Percentiles rank a stretch among this genome's conserved stretches.
Conservation (phyloP, 2,113 vertebrate species). For the Xiphorhynchus elegans region DNA sequence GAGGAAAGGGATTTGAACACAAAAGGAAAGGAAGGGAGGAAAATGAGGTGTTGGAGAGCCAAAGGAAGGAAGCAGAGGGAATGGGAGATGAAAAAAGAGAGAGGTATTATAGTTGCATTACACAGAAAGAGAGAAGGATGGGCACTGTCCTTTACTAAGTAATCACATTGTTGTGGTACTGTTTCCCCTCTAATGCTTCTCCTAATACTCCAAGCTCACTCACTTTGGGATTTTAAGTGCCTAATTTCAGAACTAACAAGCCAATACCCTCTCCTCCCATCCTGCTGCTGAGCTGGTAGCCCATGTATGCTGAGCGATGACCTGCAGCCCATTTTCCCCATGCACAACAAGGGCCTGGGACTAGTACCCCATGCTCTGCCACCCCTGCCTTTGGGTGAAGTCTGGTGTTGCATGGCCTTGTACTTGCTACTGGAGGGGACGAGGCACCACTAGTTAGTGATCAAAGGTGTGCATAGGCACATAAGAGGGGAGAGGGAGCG, state of each 20-base stretch:
- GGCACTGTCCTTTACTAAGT: background rate
- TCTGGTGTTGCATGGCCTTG: accelerated
- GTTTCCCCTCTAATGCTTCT: background rate
- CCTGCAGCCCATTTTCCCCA: background rate
- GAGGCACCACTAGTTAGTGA: background rate
- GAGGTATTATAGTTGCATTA: background rate
- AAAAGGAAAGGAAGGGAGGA: background rate
- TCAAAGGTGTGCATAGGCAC: background rate
- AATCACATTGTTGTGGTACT: background rate
- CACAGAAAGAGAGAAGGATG: background rate
- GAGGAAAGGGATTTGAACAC: background rate
- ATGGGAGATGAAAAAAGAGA: background rate
- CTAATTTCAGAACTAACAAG: background rate
- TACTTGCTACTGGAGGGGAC: background rate
- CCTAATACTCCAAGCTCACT: background rate
- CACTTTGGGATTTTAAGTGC: background rate
- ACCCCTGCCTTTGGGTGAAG: background rate
- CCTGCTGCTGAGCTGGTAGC: background rate
- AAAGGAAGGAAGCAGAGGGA: background rate
- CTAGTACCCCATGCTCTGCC: background rate
- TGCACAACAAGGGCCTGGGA: background rate
- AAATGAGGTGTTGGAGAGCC: background rate
- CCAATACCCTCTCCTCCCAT: background rate
- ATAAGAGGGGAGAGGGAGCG: background rate
- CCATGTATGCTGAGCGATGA: accelerated